Conservation (phyloP, 1,140 invertebrate genomes). For the Monomorium pharaonis region DNA sequence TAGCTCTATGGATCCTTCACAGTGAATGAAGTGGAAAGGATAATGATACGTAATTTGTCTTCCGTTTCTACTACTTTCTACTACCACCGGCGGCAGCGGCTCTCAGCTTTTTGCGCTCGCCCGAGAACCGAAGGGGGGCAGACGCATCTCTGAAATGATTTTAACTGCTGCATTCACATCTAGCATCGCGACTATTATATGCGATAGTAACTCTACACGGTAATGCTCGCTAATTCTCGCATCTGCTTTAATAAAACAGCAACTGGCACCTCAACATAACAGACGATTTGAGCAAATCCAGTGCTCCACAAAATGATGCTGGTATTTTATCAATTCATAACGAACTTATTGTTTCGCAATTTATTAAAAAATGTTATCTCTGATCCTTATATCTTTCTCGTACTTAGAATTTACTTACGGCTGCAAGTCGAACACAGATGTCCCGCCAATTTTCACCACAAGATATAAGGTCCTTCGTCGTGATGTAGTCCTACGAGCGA, state of each 20-base stretch:
- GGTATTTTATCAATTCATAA: not conserved
- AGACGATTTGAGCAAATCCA: not conserved
- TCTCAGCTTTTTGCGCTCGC: constrained; percentile 38
- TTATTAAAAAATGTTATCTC: not conserved
- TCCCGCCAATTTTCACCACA: constrained; percentile 6
- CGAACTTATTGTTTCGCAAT: not conserved
- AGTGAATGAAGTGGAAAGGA: constrained; percentile 56
- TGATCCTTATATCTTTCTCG: not conserved
- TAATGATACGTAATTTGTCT: constrained; percentile 59
- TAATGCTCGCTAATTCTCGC: constrained; percentile 30
- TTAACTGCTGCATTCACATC: constrained; percentile 16
- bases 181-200: constrained; percentile 30
- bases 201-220: constrained; percentile 16
- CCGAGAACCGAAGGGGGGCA: not conserved
- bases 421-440: not conserved
- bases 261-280: constrained; percentile 16
- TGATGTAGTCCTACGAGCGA: not conserved
- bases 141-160: constrained; percentile 34
- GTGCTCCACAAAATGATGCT: not conserved
- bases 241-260: constrained; percentile 8
- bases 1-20: constrained; percentile 46
- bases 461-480: not conserved
- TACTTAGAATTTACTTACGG: not conserved
- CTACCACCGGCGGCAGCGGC: constrained; percentile 36
- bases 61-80: constrained; percentile 57